A percentile compares a stretch with the other conserved stretches of the same genome.
Evolutionary conservation across 2,888 invertebrate genomes (phyloP).

Genomic region (Nudaria mundana): DNA sequence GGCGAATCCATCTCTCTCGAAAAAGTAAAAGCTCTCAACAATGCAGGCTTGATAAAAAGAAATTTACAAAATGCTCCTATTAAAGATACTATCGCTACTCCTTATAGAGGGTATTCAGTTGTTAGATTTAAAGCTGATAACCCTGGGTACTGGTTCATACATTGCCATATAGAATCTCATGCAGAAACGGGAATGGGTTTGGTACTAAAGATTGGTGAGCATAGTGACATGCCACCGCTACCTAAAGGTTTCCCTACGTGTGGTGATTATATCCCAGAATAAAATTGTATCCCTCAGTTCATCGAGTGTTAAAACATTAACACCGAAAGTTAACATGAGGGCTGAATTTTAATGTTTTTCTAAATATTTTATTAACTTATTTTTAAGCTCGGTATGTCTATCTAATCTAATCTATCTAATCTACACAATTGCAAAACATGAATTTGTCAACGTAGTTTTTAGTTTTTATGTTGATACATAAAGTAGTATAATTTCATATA

Average conservation of each 20-base stretch:
- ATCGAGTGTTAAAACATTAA: too few relatives aligned
- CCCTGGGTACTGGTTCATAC: constrained; percentile 95
- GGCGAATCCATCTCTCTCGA: constrained; percentile 85
- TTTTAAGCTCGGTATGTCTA: too few relatives aligned
- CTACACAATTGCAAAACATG: too few relatives aligned
- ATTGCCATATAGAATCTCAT: constrained; percentile 96
- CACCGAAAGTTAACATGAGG: too few relatives aligned
- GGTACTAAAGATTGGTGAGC: constrained; percentile 91
- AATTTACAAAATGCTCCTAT: constrained; percentile 88
- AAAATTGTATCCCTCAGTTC: too few relatives aligned
- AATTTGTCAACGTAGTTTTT: too few relatives aligned
- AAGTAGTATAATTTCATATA: too few relatives aligned
- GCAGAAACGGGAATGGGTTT: constrained; percentile 95
- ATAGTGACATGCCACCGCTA: constrained; percentile 86
- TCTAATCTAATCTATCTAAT: too few relatives aligned
- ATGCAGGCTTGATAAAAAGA: constrained; percentile 84
- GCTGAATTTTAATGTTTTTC: too few relatives aligned
- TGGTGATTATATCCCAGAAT: constrained; percentile 85
- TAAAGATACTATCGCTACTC: constrained; percentile 95
- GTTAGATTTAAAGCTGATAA: too few relatives aligned
- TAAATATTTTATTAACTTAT: too few relatives aligned
- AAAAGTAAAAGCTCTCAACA: constrained; percentile 84
- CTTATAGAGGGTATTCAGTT: constrained; percentile 94
- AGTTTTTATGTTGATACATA: too few relatives aligned
- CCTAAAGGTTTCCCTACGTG: constrained; percentile 90